Evolutionary conservation across 2,888 invertebrate species (phyloP).

Genomic region (Monochamus alternatus): DNA sequence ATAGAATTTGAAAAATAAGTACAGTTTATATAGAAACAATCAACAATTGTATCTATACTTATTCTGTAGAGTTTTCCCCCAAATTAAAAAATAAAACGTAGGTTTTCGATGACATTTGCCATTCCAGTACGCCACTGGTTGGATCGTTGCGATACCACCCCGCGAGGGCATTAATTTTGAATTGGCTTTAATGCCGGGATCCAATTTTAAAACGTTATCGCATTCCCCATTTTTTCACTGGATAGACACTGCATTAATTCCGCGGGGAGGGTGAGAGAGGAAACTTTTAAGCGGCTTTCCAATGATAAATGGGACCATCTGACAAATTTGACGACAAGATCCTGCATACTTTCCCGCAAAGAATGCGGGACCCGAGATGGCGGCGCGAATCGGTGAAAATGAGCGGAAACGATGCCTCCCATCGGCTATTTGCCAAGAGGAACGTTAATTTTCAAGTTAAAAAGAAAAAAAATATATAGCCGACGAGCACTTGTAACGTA

Average conservation of each 20-base stretch:
- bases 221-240: constrained; percentile 45
- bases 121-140: background rate
- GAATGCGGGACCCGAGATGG: constrained; percentile 2
- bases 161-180: constrained; percentile 49
- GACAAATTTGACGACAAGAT: constrained; percentile 46
- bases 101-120: too few species aligned
- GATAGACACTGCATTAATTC: constrained; percentile 51
- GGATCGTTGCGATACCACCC: background rate
- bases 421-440: constrained; percentile 2
- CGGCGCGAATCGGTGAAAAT: constrained; percentile 4
- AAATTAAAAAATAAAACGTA: too few species aligned
- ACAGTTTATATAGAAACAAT: too few species aligned
- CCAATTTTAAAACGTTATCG: constrained; percentile 50
- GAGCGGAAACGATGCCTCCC: constrained; percentile 6
- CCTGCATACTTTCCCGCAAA: constrained; percentile 32
- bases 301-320: constrained; percentile 43
- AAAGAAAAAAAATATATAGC: background rate
- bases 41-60: too few species aligned
- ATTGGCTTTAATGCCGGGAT: constrained; percentile 49
- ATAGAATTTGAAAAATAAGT: too few species aligned
- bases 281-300: constrained; percentile 36
- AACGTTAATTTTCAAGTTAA: background rate
- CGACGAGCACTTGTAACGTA: background rate
- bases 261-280: constrained; percentile 23
- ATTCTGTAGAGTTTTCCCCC: too few species aligned